Percentiles rank a stretch among this genome's conserved stretches.
These are phyloP conservation scores for Halocynthia aurantium DNA, from an alignment of 23 tunicate species.

Conservation along the genomic window DNA sequence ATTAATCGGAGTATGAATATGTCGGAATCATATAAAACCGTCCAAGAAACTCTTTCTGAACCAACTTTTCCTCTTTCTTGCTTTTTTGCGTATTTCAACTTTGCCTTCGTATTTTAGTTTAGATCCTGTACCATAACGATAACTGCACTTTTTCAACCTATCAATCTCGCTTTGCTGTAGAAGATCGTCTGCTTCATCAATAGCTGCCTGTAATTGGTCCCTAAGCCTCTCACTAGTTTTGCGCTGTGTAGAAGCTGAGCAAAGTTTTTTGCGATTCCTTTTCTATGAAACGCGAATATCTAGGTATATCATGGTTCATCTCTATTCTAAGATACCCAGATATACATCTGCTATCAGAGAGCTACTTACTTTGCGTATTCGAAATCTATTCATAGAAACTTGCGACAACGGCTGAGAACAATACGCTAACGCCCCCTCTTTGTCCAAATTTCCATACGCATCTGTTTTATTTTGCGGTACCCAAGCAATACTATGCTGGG, in stretches of 20 bases:
- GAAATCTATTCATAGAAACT: slow-evolving; percentile 30
- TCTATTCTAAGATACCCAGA: background rate
- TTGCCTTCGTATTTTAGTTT: too few species aligned
- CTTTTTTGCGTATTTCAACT: too few species aligned
- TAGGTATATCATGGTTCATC: background rate
- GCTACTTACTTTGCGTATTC: slow-evolving; percentile 1
- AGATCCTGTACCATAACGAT: too few species aligned
- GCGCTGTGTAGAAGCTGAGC: background rate
- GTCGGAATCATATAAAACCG: too few species aligned
- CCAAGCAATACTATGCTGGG: slow-evolving; percentile 22
- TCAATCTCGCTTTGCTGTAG: too few species aligned
- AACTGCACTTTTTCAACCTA: too few species aligned
- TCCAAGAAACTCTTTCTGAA: too few species aligned
- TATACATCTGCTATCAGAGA: background rate
- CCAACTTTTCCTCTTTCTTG: too few species aligned
- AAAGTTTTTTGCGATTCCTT: background rate
- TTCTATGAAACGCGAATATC: background rate
- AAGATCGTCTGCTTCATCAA: slow-evolving; percentile 26
- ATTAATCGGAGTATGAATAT: too few species aligned
- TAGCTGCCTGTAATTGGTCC: slow-evolving; percentile 20
- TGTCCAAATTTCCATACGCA: slow-evolving; percentile 19
- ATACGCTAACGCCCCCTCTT: slow-evolving; percentile 15
- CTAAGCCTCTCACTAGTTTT: background rate
- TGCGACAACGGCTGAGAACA: slow-evolving; percentile 33
- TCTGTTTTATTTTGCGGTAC: slow-evolving; percentile 10